phyloP scores from a whole-genome alignment of 2,888 invertebrate species.

The Eledone cirrhosa region DNA sequence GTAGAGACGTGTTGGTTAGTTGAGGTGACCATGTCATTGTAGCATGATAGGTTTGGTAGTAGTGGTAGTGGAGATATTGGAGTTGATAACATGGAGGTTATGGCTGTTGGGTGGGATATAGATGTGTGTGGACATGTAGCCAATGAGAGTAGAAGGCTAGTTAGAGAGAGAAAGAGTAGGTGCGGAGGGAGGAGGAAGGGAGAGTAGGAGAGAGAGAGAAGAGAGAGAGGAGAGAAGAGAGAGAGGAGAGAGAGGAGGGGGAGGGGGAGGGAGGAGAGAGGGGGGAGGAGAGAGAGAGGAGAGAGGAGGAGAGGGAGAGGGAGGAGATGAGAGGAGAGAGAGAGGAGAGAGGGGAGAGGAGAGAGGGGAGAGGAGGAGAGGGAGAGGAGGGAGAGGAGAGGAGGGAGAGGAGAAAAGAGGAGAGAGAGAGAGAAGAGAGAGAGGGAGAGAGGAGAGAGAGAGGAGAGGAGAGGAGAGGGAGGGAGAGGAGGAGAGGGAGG shows the following conservation, averaged over 20 bases:
- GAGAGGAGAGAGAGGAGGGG: background rate
- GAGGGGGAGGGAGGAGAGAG: background rate
- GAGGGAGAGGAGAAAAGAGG: background rate
- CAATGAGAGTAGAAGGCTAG: background rate
- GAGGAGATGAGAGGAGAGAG: background rate
- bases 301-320: background rate
- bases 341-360: background rate
- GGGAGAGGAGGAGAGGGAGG: background rate
- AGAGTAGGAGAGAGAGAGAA: background rate
- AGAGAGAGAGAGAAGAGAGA: background rate
- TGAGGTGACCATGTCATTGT: no score
- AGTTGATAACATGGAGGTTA: no score
- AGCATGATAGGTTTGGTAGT: no score
- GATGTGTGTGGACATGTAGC: no score
- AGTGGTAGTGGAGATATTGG: no score
- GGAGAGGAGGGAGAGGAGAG: background rate
- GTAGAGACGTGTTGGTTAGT: no score
- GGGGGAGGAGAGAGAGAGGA: background rate
- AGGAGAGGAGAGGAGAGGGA: background rate
- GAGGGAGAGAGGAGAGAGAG: background rate
- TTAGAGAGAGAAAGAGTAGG: background rate
- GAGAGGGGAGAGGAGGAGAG: background rate
- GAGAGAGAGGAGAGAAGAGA: background rate
- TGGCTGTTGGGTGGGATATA: no score
- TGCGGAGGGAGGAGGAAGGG: background rate